Base-by-base conservation (phyloP, 2,113 vertebrate genomes). In the Burhinus oedicnemus region DNA sequence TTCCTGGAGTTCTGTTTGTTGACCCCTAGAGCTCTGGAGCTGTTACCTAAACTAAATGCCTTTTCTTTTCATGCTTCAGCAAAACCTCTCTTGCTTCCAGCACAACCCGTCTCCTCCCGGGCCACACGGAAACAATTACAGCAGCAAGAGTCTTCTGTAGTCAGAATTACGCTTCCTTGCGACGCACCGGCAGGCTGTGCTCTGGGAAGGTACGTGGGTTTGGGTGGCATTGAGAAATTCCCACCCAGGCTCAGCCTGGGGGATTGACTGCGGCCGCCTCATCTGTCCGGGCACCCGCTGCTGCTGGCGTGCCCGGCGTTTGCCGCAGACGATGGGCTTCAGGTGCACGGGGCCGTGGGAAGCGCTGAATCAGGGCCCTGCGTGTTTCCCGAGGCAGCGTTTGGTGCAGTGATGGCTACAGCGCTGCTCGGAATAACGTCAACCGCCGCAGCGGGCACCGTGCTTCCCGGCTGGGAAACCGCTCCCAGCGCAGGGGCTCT, bases 1-100 rank as follows among this genome's bases (percentile, higher is more conserved):
- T 76, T 93, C 84, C 75, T 51, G 72, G 79, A 74, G 71, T 61
- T 77, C 92, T 80, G 6, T 49, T 57, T 72, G 65, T 85, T 94
- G 93, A 80, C 82, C 88, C 80, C 74, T 86, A 15, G 75, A 86
- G 93, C 82, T 94, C 69, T 1, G 2, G 82, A 77, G 90, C 84
- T 77, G 88, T 88, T 94, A 61, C 95, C 95, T 74, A 21, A 95
- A 93, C 70, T 49, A 77, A 94, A 93, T 86, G 68, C 36, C 90
- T 95, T 90, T 85, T 87, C 70, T 94, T 79, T 79, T 72, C 92
- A 88, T 76, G 86, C 92, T 88, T 83, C 95, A 90, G 78, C 90
- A 93, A 88, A 88, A 76, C 17, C 61, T 72, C 57, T 76, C 76
- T 71, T 9, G 2, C 87, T 91, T 72, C 71, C 87, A 83, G 90